Percentiles rank a stretch among this genome's conserved stretches.
Evolutionary conservation across 2,888 invertebrate species (phyloP).

Genomic region (Neuroscelio doddi): DNA sequence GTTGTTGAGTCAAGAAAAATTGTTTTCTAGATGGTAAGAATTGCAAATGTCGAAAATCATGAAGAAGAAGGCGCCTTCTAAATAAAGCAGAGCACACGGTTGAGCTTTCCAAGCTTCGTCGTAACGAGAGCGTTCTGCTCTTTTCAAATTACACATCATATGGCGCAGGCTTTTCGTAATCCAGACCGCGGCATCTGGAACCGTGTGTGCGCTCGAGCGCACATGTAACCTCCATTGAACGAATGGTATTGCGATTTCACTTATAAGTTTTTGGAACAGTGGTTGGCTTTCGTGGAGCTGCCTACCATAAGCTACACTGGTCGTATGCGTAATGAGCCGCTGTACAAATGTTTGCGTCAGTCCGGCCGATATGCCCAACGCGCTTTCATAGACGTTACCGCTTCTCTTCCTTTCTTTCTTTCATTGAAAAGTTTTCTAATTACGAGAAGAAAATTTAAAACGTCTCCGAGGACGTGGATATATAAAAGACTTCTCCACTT

Average conservation of each 20-base stretch:
- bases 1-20: too few species aligned
- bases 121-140: constrained; percentile 32
- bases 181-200: constrained; percentile 48
- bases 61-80: too few species aligned
- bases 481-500: constrained; percentile 11
- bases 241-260: constrained; percentile 40
- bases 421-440: constrained; percentile 44
- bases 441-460: constrained; percentile 42
- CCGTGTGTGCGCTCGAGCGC: constrained; percentile 46
- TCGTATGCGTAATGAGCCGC: constrained; percentile 20
- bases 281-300: background rate
- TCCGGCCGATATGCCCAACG: constrained; percentile 10
- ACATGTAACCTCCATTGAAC: constrained; percentile 47
- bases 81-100: too few species aligned
- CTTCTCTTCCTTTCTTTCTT: constrained; percentile 28
- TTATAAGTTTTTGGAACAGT: constrained; percentile 40
- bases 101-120: constrained; percentile 60
- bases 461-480: constrained; percentile 21
- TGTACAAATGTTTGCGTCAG: constrained; percentile 33
- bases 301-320: too few species aligned
- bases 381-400: constrained; percentile 18
- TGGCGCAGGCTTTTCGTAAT: constrained; percentile 34
- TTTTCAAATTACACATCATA: constrained; percentile 42
- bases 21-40: too few species aligned
- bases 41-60: too few species aligned